These are phyloP conservation scores for Lepidocyrtinus sp. DNA, from an alignment of 2,888 invertebrate genomes.

Conservation along the genomic window DNA sequence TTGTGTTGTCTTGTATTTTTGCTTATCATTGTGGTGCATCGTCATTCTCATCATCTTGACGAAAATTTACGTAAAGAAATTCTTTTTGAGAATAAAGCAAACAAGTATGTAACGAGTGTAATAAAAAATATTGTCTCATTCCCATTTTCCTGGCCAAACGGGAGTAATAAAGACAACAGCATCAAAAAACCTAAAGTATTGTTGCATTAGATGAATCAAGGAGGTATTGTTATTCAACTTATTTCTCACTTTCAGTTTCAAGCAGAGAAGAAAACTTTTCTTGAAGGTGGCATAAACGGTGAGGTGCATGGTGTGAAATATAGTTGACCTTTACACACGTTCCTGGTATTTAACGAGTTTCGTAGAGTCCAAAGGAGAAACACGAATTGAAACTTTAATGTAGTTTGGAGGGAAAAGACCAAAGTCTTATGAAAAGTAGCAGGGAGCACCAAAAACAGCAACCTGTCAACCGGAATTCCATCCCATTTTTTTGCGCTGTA, in stretches of 20 bases:
- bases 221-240: not conserved
- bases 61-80: not conserved
- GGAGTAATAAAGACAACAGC: constrained; percentile 7
- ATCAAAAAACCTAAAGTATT: not conserved
- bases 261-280: not conserved
- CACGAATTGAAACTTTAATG: no score
- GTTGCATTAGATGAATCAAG: not conserved
- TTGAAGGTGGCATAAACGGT: not conserved
- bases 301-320: constrained; percentile 49
- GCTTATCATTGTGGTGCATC: constrained; percentile 31
- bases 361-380: not conserved
- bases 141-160: not conserved
- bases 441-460: constrained; percentile 26
- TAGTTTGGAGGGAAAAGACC: not conserved
- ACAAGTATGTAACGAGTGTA: no score
- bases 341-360: not conserved
- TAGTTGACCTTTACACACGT: constrained; percentile 52
- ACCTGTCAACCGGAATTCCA: constrained; percentile 41
- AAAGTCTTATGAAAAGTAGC: not conserved
- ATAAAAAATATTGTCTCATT: constrained; percentile 18
- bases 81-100: no score
- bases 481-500: constrained; percentile 15
- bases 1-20: constrained; percentile 2
- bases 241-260: constrained; percentile 44
- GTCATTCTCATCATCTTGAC: constrained; percentile 16